Conservation (phyloP, 64 coral and sea anemone genomes). For the Pachyseris speciosa region DNA sequence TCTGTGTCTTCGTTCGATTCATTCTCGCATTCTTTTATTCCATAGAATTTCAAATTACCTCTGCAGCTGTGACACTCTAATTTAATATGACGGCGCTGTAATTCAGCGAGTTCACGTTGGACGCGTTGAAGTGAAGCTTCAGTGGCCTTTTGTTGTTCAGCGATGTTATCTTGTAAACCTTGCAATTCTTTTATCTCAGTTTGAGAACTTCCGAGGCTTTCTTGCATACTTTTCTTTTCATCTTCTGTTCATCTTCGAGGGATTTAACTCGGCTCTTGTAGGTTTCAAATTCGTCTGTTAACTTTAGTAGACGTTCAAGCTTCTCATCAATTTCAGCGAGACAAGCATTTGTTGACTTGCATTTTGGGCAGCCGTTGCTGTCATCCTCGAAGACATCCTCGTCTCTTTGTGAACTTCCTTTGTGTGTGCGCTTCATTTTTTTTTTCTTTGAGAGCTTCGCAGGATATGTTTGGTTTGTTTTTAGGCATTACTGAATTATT, state of each 20-base stretch:
- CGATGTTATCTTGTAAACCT: neutral
- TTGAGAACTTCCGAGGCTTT: too few relatives aligned
- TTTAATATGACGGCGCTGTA: slow-evolving; percentile 4
- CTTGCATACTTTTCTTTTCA: neutral
- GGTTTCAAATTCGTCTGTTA: neutral
- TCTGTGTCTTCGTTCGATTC: neutral
- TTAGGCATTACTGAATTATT: slow-evolving; percentile 3
- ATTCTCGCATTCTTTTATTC: neutral
- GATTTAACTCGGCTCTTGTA: neutral
- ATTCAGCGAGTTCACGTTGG: neutral
- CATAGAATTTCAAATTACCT: slow-evolving; percentile 4
- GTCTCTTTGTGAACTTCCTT: neutral
- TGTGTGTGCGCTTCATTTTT: neutral
- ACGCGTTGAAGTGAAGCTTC: neutral
- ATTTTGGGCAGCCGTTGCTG: neutral
- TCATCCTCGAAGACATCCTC: neutral
- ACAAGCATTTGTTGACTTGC: neutral
- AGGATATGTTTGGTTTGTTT: slow-evolving; percentile 13
- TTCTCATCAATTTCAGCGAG: slow-evolving; percentile 4
- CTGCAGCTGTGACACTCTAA: neutral
- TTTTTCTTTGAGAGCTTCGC: neutral
- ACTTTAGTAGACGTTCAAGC: neutral
- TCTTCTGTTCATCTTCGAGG: slow-evolving; percentile 8
- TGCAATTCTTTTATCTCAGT: too few relatives aligned
- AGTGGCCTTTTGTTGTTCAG: neutral